A percentile compares a stretch with the other conserved stretches of the same genome.
These are phyloP conservation scores for Tachina lurida DNA, from an alignment of 2,888 invertebrate species.

Conservation along the genomic window DNA sequence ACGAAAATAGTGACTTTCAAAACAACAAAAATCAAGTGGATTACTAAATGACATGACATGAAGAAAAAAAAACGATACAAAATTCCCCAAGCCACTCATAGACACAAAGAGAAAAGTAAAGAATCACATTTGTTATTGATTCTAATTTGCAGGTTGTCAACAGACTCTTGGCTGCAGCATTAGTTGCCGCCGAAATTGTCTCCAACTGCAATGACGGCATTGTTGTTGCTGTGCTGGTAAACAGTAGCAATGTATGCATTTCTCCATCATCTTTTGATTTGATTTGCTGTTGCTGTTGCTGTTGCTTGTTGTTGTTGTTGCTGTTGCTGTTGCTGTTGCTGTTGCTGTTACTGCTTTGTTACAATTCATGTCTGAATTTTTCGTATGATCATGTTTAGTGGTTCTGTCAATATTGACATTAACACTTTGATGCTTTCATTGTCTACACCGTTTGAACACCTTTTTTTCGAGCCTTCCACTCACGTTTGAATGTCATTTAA, in stretches of 20 bases:
- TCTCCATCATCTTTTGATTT: conserved; percentile 35
- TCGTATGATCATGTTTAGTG: conserved; percentile 69
- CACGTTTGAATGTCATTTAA: conserved; percentile 57
- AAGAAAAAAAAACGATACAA: conserved; percentile 4
- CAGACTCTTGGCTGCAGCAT: conserved; percentile 49
- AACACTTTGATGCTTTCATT: conserved; percentile 71
- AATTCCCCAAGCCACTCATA: conserved; percentile 18
- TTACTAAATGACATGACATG: conserved; percentile 64
- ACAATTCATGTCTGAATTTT: conserved; percentile 50
- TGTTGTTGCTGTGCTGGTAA: conserved; percentile 22
- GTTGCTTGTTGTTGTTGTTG: conserved; percentile 5
- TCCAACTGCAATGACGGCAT: conserved; percentile 41
- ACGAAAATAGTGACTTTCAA: conserved; percentile 68
- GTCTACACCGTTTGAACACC: conserved; percentile 60
- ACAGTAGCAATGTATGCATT: conserved; percentile 62
- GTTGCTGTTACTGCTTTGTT: conserved; percentile 21
- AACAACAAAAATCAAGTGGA: conserved; percentile 65
- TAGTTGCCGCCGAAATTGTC: conserved; percentile 51
- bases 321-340: conserved; percentile 9
- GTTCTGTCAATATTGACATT: conserved; percentile 72
- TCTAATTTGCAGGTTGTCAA: conserved; percentile 72
- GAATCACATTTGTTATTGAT: conserved; percentile 67
- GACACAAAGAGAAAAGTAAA: conserved; percentile 31
- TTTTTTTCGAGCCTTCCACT: conserved; percentile 42
- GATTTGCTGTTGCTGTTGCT: not conserved